Evolutionary conservation across 2,113 vertebrate species (phyloP).

Genomic region (Equus quagga): DNA sequence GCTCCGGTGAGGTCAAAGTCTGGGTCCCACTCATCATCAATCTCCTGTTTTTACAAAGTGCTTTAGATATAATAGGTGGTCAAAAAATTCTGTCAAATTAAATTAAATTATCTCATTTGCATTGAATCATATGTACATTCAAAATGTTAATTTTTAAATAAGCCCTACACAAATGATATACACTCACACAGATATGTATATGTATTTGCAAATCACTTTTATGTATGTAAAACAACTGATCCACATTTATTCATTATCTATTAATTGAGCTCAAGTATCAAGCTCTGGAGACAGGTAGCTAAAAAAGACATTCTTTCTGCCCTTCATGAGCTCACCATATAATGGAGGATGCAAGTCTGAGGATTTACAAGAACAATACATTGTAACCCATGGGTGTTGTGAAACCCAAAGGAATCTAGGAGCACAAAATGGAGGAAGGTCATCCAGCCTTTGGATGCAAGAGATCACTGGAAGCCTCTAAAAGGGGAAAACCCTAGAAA

Average conservation of each 20-base stretch:
- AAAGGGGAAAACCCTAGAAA: not conserved
- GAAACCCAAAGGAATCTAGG: not conserved
- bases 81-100: constrained; percentile 46
- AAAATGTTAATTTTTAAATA: not conserved
- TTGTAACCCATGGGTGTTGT: not conserved
- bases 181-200: not conserved
- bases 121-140: constrained; percentile 23
- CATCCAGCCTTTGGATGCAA: not conserved
- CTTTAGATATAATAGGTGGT: not conserved
- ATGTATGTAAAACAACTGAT: constrained; percentile 15
- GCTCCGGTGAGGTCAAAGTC: not conserved
- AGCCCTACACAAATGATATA: not conserved
- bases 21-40: not conserved
- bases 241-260: constrained; percentile 28
- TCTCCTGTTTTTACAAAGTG: not conserved
- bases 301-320: not conserved
- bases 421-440: not conserved
- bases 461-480: not conserved
- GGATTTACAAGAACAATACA: not conserved
- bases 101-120: constrained; percentile 60
- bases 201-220: not conserved
- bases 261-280: not conserved
- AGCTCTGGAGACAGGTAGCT: constrained; percentile 10
- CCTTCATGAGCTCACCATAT: not conserved
- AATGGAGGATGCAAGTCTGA: not conserved